Evolutionary conservation across 2,888 invertebrate species (phyloP).

Genomic region (Acanthosepion pharaonis): DNA sequence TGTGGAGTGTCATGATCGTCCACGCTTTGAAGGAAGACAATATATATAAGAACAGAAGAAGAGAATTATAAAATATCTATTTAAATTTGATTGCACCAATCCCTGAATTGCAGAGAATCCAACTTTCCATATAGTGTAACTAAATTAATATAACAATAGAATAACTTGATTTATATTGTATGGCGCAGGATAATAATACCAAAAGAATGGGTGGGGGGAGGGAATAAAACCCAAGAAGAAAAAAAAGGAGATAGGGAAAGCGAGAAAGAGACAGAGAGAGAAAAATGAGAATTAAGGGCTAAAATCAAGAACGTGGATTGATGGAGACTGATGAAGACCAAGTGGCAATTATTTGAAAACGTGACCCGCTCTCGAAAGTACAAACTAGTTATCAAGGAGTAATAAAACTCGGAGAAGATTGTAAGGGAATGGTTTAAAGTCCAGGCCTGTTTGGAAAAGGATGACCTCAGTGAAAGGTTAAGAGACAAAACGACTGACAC

Average conservation of each 20-base stretch:
- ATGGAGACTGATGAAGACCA: background rate
- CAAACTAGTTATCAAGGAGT: background rate
- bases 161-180: too few species aligned
- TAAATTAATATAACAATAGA: too few species aligned
- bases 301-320: background rate
- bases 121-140: too few species aligned
- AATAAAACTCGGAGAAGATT: background rate
- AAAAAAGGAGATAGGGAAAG: background rate
- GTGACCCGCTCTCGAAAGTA: background rate
- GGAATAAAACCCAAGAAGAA: background rate
- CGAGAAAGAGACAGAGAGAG: background rate
- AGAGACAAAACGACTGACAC: background rate
- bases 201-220: too few species aligned
- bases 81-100: too few species aligned
- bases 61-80: too few species aligned
- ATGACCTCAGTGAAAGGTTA: background rate
- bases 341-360: conserved; percentile 4
- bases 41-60: too few species aligned
- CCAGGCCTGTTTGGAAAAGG: background rate
- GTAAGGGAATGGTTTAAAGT: background rate
- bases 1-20: too few species aligned
- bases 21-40: too few species aligned
- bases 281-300: background rate
- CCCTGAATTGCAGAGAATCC: too few species aligned
- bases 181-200: too few species aligned